phyloP scores from a whole-genome alignment of 1,140 invertebrate species.

The Platorchestia sp. region DNA sequence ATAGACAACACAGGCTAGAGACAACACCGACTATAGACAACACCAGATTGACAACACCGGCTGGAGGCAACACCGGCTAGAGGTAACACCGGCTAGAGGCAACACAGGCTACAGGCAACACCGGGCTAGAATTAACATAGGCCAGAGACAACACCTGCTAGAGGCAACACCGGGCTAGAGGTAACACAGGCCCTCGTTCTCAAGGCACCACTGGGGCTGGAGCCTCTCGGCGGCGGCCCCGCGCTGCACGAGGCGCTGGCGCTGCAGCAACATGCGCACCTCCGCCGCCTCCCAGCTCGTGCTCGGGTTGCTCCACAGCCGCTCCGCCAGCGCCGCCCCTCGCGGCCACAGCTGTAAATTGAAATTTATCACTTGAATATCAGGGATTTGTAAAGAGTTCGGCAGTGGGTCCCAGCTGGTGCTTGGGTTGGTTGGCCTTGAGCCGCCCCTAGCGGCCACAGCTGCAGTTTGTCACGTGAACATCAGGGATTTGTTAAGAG shows the following conservation, averaged over 20 bases:
- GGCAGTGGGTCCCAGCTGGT: neutral
- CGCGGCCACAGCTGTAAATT: conserved; percentile 62
- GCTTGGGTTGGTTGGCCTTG: too few species aligned
- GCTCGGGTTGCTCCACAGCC: conserved; percentile 81
- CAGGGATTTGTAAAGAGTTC: neutral
- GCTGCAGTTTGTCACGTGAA: conserved; percentile 22
- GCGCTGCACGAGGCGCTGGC: conserved; percentile 74
- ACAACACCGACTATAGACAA: too few species aligned
- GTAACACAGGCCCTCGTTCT: conserved; percentile 68
- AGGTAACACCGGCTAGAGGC: too few species aligned
- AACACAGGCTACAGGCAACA: too few species aligned
- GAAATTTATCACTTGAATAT: neutral
- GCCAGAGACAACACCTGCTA: too few species aligned
- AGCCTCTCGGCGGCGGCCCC: conserved; percentile 67
- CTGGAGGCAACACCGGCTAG: too few species aligned
- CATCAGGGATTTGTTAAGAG: too few species aligned
- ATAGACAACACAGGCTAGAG: too few species aligned
- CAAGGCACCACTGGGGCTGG: conserved; percentile 69
- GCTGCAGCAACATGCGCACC: conserved; percentile 79
- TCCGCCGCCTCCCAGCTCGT: conserved; percentile 75
- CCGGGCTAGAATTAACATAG: too few species aligned
- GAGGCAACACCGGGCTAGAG: too few species aligned
- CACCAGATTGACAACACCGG: too few species aligned
- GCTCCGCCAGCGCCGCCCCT: conserved; percentile 79
- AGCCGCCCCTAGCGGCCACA: too few species aligned